Evolutionary conservation across 1,140 invertebrate species (phyloP).

Genomic region (Sitophilus oryzae): DNA sequence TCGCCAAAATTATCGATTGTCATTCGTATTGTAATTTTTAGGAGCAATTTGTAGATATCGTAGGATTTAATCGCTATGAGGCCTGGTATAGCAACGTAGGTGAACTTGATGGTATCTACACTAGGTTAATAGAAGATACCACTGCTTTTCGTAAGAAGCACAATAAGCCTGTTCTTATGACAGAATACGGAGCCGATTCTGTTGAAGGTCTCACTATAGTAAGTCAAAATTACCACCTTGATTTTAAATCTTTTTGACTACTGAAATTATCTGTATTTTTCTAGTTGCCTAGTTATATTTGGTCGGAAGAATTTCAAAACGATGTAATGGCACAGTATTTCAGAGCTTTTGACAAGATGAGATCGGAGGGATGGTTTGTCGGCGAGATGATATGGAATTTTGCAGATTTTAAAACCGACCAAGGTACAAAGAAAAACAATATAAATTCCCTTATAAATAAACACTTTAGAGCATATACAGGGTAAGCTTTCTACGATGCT

Average conservation of each 20-base stretch:
- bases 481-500: no score
- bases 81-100: conserved; percentile 88
- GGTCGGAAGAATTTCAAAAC: conserved; percentile 90
- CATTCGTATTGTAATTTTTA: conserved; percentile 31
- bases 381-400: conserved; percentile 99
- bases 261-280: no score
- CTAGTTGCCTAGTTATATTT: conserved; percentile 76
- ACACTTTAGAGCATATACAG: no score
- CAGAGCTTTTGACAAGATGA: conserved; percentile 78
- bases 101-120: conserved; percentile 61
- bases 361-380: conserved; percentile 70
- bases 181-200: conserved; percentile 93
- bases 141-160: conserved; percentile 69
- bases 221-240: no score
- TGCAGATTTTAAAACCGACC: conserved; percentile 74
- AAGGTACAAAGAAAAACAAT: no score
- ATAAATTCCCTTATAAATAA: no score
- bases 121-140: conserved; percentile 67
- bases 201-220: conserved; percentile 74
- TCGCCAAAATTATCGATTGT: background rate
- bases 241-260: no score
- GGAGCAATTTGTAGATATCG: conserved; percentile 73
- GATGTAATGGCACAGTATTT: conserved; percentile 78
- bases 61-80: conserved; percentile 91
- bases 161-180: conserved; percentile 85